Evolutionary conservation across 1,140 invertebrate genomes (phyloP).

Genomic region (Microplitis mediator): DNA sequence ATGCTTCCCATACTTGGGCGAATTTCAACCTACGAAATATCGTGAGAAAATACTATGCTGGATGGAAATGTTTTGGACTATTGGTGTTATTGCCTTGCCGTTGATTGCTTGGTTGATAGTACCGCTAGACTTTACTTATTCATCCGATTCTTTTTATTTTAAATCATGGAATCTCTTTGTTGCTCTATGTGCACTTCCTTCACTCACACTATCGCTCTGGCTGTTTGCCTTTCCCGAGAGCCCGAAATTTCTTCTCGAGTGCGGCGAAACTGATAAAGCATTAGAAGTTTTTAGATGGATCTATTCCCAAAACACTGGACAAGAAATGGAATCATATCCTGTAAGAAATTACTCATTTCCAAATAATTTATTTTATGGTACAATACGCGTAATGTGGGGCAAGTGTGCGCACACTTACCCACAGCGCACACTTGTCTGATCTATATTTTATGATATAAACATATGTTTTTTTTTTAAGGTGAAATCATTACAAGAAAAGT

Average conservation of each 20-base stretch:
- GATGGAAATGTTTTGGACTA: slow-evolving; percentile 82
- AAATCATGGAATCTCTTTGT: slow-evolving; percentile 80
- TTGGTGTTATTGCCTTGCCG: slow-evolving; percentile 74
- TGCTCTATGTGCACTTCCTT: slow-evolving; percentile 70
- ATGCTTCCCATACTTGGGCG: slow-evolving; percentile 76
- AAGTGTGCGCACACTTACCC: too few species aligned
- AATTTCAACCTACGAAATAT: slow-evolving; percentile 77
- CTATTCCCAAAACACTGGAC: slow-evolving; percentile 73
- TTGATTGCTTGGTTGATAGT: slow-evolving; percentile 76
- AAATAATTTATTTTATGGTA: too few species aligned
- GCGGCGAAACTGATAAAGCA: slow-evolving; percentile 75
- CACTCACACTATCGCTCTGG: slow-evolving; percentile 67
- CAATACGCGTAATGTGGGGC: too few species aligned
- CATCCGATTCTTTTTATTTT: slow-evolving; percentile 66
- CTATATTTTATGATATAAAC: neutral
- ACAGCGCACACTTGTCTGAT: too few species aligned
- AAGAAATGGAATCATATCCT: slow-evolving; percentile 70
- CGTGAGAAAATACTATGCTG: slow-evolving; percentile 77
- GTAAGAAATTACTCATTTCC: slow-evolving; percentile 55
- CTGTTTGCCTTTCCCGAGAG: slow-evolving; percentile 83
- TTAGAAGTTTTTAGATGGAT: slow-evolving; percentile 72
- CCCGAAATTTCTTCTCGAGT: slow-evolving; percentile 81
- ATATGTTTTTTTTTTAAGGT: slow-evolving; percentile 59
- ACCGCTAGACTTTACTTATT: slow-evolving; percentile 66
- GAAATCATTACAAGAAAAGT: slow-evolving; percentile 70